Conservation (phyloP, 2,113 vertebrate species). For the Ellobius talpinus region DNA sequence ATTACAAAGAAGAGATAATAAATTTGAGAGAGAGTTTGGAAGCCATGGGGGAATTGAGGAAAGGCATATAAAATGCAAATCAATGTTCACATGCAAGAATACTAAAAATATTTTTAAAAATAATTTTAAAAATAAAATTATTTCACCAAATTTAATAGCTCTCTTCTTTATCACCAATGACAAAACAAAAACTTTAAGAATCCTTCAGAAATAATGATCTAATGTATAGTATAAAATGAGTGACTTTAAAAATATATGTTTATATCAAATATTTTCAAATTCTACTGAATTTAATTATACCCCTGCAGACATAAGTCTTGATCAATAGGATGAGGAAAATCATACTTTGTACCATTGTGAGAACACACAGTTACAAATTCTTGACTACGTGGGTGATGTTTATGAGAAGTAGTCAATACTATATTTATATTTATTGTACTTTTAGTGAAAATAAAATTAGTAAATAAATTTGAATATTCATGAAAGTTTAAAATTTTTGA, state of each 20-base stretch:
- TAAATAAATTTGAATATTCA: neutral
- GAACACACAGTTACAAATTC: neutral
- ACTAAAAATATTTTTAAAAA: no score
- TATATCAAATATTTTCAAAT: neutral
- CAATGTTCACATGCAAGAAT: neutral
- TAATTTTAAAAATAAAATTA: neutral
- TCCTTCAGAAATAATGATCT: neutral
- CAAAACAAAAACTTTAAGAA: neutral
- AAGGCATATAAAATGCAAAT: no score
- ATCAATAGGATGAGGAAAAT: neutral
- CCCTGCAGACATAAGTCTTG: neutral
- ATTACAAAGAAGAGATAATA: no score
- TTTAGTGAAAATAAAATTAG: neutral
- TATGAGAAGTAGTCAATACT: neutral
- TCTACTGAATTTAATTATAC: neutral
- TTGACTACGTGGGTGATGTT: no score
- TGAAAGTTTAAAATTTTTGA: neutral
- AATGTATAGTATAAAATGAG: neutral
- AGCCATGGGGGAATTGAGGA: no score
- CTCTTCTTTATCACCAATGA: neutral
- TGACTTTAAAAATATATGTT: neutral
- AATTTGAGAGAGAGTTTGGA: no score
- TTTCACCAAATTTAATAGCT: neutral
- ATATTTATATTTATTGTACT: neutral
- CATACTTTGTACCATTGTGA: neutral